Evolutionary conservation across 2,113 vertebrate species (phyloP).

Genomic region (Ptilorrhoa leucosticta): DNA sequence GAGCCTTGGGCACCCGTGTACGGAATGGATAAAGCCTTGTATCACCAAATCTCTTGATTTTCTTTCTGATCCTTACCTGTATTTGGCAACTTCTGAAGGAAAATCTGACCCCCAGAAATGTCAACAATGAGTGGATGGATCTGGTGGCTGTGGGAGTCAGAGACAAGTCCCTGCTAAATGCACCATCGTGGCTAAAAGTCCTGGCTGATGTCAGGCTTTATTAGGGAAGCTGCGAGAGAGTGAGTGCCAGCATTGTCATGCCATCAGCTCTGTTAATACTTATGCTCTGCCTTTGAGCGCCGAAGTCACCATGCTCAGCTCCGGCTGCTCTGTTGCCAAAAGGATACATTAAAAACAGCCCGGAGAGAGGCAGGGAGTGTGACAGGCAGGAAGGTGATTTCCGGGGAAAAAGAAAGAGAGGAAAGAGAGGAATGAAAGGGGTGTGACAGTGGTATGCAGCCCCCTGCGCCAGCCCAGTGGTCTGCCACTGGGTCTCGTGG

Average conservation of each 20-base stretch:
- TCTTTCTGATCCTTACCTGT: not conserved
- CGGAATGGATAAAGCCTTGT: fast-evolving
- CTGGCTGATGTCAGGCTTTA: not conserved
- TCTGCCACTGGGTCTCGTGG: not conserved
- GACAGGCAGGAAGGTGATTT: not conserved
- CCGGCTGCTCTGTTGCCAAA: not conserved
- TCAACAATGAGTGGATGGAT: not conserved
- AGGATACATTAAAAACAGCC: not conserved
- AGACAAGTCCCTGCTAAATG: not conserved
- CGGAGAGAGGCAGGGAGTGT: not conserved
- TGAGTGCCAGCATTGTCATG: not conserved
- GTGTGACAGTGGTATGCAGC: fast-evolving
- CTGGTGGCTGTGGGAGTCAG: not conserved
- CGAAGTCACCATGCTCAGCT: not conserved
- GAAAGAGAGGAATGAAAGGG: not conserved
- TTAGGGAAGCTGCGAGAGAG: not conserved
- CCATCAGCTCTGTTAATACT: not conserved
- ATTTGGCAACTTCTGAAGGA: not conserved
- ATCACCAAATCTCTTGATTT: not conserved
- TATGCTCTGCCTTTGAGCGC: not conserved
- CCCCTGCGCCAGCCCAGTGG: not conserved
- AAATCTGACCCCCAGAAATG: not conserved
- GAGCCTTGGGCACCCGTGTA: fast-evolving
- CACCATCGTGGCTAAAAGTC: not conserved
- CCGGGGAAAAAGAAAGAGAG: not conserved